Base-by-base conservation (phyloP, 2,888 invertebrate genomes). In the Elmis aenea region DNA sequence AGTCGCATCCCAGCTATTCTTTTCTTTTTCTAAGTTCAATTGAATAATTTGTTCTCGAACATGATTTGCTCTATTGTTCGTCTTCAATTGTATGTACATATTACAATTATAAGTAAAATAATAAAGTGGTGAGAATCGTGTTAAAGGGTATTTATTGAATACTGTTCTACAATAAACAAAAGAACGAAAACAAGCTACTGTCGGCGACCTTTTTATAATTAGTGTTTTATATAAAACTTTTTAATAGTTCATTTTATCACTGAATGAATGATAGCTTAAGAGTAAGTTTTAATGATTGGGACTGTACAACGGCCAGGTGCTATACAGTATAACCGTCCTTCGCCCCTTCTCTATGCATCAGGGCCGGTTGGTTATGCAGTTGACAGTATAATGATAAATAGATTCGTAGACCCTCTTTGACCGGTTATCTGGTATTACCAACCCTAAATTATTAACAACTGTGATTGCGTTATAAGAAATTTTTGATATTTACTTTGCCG, bases 221-320 rank as follows among this genome's bases (percentile, higher is more conserved):
- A 27, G 16, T 6, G 4, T 15, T 5, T 13, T 26, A 5, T 2
- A 13, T 15, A 16, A n/a, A n/a, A n/a, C n/a, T n/a, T n/a, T n/a
- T n/a, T n/a, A n/a, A n/a, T n/a, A n/a, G n/a, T n/a, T n/a, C 18
- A 18, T 18, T 18, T 18, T 8, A 18, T 18, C 18, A 18, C 8
- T 18, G 8, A 18, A 18, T 18, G 18, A 18, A 8, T 8, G 18
- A 6, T 18, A 18, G 28, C 23, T 22, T 25, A 9, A 13, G 25
- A 39, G 43, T 44, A 43, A 43, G 52, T 55, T 62, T 59, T 57
- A 50, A 59, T 59, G 58, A 43, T 32, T 36, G 11, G 44, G 51
- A 51, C 59, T 59, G 57, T 61, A 58, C 55, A 43, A 39, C 39
- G 54, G 54, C 63, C 62, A 63, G 63, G 63, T 63, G 63, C 56